Conservation (phyloP, 2,113 vertebrate genomes). For the Oxygymnocypris stewartii region DNA sequence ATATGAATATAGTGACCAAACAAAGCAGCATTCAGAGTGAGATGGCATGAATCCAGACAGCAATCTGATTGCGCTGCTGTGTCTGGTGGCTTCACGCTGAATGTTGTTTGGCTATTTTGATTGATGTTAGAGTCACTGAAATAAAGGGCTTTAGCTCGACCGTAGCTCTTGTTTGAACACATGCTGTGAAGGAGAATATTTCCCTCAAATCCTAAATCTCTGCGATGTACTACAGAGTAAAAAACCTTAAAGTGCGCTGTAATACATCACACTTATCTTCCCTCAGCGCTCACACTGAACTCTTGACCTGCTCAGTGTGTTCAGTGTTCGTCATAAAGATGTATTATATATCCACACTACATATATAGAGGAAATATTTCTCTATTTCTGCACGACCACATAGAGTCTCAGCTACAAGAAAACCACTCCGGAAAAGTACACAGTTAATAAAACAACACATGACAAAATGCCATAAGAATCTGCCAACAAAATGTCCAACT, state of each 20-base stretch:
- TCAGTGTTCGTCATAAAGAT: background rate
- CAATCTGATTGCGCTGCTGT: constrained; percentile 42
- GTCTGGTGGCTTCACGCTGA: constrained; percentile 27
- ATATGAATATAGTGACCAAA: constrained; percentile 47
- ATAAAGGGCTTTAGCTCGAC: background rate
- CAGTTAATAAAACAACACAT: background rate
- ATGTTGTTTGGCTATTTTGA: constrained; percentile 36
- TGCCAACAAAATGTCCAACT: background rate
- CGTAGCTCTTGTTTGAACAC: background rate
- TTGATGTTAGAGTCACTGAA: constrained; percentile 14
- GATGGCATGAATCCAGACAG: constrained; percentile 53
- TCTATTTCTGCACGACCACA: no score
- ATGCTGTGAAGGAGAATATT: constrained; percentile 17
- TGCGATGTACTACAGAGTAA: background rate
- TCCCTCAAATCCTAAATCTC: background rate
- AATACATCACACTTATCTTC: constrained; percentile 28
- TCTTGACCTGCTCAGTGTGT: constrained; percentile 6
- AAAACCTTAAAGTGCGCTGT: background rate
- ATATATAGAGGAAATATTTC: no score
- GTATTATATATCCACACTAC: background rate
- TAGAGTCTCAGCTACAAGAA: no score
- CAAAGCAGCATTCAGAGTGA: constrained; percentile 57
- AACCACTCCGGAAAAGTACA: no score
- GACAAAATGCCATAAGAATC: background rate
- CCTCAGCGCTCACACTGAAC: background rate